Evolutionary conservation across 2,113 vertebrate species (phyloP).

Genomic region (Tachuris rubrigastra): DNA sequence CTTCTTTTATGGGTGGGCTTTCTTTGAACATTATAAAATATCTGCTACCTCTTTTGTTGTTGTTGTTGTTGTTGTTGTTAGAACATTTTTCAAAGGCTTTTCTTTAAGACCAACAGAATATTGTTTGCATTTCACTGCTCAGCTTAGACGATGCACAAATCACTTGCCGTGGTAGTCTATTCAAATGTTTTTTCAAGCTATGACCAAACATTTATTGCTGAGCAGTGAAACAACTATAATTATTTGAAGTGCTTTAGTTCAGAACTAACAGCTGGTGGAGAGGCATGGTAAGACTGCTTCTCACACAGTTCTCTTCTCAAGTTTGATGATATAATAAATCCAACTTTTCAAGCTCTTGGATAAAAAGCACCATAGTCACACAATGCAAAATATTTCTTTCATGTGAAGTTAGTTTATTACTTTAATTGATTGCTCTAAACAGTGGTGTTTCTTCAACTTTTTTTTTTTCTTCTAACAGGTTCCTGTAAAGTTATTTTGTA

Average conservation of each 20-base stretch:
- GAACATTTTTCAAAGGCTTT: neutral
- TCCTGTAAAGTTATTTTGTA: neutral
- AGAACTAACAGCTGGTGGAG: neutral
- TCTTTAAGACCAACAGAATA: neutral
- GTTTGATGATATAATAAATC: neutral
- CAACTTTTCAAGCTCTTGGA: neutral
- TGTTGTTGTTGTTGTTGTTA: neutral
- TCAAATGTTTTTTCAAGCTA: neutral
- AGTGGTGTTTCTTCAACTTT: fast-evolving
- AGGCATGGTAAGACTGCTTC: neutral
- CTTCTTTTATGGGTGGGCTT: neutral
- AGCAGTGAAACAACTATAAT: neutral
- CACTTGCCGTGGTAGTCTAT: neutral
- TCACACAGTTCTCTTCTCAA: neutral
- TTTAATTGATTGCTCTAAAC: neutral
- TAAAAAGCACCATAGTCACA: neutral
- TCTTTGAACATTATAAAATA: neutral
- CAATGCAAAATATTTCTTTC: neutral
- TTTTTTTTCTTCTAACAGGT: neutral
- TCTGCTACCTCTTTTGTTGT: neutral
- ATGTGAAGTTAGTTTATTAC: neutral
- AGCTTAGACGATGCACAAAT: neutral
- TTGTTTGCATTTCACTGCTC: neutral
- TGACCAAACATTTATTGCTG: neutral
- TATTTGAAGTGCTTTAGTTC: neutral